Base-by-base conservation (phyloP, 2,113 vertebrate genomes). In the Clinocottus analis region DNA sequence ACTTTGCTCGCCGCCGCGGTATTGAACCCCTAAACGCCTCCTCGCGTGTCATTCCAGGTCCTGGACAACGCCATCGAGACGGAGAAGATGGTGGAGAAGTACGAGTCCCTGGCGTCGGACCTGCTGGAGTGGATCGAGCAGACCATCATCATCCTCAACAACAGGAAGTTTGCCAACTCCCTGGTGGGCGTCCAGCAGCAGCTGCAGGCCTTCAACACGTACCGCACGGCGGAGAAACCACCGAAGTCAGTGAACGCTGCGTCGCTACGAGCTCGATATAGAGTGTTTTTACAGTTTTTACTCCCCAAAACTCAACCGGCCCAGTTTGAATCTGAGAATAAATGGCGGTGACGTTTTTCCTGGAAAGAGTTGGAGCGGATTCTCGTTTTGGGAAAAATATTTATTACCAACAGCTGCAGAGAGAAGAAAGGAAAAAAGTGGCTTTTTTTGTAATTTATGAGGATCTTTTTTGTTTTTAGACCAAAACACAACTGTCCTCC, bases 131-230 rank as follows among this genome's bases (percentile, higher is more conserved):
- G 98, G 98, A 99, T 99, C 43, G 98, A 99, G 59, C 98, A 99
- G 93, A 99, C 98, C 91, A 99, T 99, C 91, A 98, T 99, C 89
- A 99, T 99, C 92, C 94, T 99, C 83, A 99, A 99, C 95, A 99
- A 99, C 90, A 96, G 98, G 89, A 99, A 99, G 92, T 99, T 99
- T 63, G 98, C 98, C 87, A 99, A 99, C 94, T 99, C 98, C 0
- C 95, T 99, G 49, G 95, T 97, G 23, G 98, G 98, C 2, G 98
- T 99, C 72, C 98, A 99, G 53, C 98, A 99, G 85, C 98, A 99
- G 90, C 97, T 99, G 1, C 98, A 99, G 91, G 95, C 95, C 75
- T 99, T 98, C 84, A 96, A 97, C 93, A 94, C 92, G 1, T 99
- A 97, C 89, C 95, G 96, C 43, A 96, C 92, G 0, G 94, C 95